Percentiles rank a stretch among this genome's conserved stretches.
Conservation (phyloP, 2,113 vertebrate species). For the Glareola pratincola region DNA sequence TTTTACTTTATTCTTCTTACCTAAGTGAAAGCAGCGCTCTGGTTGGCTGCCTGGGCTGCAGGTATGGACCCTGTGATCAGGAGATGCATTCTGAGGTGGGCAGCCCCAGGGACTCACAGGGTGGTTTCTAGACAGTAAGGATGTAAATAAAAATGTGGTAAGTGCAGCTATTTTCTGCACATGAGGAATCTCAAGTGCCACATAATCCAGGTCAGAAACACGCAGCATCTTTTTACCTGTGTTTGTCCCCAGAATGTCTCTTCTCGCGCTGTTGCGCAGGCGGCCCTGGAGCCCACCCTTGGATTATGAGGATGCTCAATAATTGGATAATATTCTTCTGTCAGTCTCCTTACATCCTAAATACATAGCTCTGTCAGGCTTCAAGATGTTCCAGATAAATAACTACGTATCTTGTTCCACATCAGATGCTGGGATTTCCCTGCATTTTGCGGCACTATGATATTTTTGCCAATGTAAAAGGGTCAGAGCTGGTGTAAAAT, state of each 20-base stretch:
- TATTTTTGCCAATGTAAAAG: background rate
- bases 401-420: background rate
- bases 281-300: background rate
- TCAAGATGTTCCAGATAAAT: background rate
- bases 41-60: background rate
- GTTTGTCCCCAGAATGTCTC: background rate
- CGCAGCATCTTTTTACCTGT: background rate
- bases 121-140: background rate
- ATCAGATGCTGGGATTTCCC: background rate
- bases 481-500: background rate
- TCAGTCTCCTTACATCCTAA: background rate
- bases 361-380: background rate
- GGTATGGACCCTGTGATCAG: too few species aligned
- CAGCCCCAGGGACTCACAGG: background rate
- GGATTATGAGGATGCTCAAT: background rate
- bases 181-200: background rate
- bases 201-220: background rate
- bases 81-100: background rate
- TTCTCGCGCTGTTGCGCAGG: rapidly evolving
- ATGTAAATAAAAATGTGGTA: background rate
- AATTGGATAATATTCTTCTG: background rate
- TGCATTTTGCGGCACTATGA: background rate
- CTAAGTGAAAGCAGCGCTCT: background rate
- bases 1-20: background rate
- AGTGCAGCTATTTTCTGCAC: background rate